Conservation (phyloP, 1,140 invertebrate genomes). For the Hestina assimilis region DNA sequence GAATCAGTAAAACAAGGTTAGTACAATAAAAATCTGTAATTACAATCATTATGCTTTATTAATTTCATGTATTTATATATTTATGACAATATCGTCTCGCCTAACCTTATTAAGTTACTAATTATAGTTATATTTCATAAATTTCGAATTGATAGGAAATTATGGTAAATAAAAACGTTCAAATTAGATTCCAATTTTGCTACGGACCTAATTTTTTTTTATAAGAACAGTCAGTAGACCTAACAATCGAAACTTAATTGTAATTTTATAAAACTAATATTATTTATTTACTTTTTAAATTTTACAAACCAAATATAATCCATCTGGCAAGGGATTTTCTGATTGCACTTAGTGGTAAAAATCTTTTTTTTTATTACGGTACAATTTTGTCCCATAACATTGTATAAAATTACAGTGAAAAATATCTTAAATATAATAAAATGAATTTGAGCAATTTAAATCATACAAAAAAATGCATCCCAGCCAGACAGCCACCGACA, state of each 20-base stretch:
- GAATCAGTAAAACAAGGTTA: conserved; percentile 7
- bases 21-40: conserved; percentile 60
- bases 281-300: conserved; percentile 43
- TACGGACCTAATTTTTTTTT: conserved; percentile 51
- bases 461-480: conserved; percentile 57
- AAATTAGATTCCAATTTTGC: conserved; percentile 54
- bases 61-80: conserved; percentile 80
- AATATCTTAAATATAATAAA: conserved; percentile 22
- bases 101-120: conserved; percentile 79
- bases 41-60: conserved; percentile 79
- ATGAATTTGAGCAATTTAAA: conserved; percentile 67
- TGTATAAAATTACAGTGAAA: conserved; percentile 1
- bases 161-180: conserved; percentile 77
- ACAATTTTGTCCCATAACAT: conserved; percentile 1
- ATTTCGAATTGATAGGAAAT: conserved; percentile 79
- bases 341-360: conserved; percentile 37
- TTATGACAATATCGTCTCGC: conserved; percentile 80
- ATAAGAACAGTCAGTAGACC: conserved; percentile 54
- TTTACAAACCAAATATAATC: conserved; percentile 56
- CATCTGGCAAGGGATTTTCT: conserved; percentile 62
- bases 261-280: conserved; percentile 62
- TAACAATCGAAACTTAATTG: conserved; percentile 67
- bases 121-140: conserved; percentile 79
- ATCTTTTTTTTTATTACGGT: conserved; percentile 3
- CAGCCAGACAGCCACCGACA: conserved; percentile 60